Conservation (phyloP, 1,140 invertebrate genomes). For the Rhagoletis zephyria region DNA sequence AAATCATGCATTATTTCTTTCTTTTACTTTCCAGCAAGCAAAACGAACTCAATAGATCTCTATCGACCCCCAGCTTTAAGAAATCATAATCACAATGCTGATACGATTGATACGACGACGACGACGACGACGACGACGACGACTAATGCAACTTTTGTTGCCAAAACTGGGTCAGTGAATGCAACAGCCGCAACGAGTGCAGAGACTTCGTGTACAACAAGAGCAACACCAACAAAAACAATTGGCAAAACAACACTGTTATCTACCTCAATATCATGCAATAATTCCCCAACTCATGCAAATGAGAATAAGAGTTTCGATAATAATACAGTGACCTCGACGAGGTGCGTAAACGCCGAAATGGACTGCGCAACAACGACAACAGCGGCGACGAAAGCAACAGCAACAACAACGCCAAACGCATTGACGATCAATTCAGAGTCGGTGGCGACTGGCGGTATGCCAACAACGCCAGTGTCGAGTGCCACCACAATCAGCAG, state of each 20-base stretch:
- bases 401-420: conserved; percentile 36
- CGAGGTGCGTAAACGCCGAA: conserved; percentile 28
- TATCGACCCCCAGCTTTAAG: conserved; percentile 70
- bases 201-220: conserved; percentile 38
- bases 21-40: conserved; percentile 62
- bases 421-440: conserved; percentile 16
- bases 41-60: conserved; percentile 71
- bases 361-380: neutral
- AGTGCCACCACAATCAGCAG: conserved; percentile 37
- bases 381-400: conserved; percentile 29
- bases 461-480: conserved; percentile 1
- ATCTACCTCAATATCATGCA: conserved; percentile 57
- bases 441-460: neutral
- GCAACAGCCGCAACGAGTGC: conserved; percentile 53
- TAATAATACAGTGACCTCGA: conserved; percentile 57
- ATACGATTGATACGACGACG: conserved; percentile 33
- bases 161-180: conserved; percentile 56
- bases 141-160: conserved; percentile 44
- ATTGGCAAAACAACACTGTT: conserved; percentile 31
- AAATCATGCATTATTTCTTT: neutral
- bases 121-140: neutral
- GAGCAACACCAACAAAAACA: conserved; percentile 14
- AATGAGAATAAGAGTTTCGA: conserved; percentile 55
- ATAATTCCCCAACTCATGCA: conserved; percentile 56
- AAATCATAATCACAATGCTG: conserved; percentile 61